Evolutionary conservation across 2,888 invertebrate species (phyloP).

Genomic region (Volucella inflata): DNA sequence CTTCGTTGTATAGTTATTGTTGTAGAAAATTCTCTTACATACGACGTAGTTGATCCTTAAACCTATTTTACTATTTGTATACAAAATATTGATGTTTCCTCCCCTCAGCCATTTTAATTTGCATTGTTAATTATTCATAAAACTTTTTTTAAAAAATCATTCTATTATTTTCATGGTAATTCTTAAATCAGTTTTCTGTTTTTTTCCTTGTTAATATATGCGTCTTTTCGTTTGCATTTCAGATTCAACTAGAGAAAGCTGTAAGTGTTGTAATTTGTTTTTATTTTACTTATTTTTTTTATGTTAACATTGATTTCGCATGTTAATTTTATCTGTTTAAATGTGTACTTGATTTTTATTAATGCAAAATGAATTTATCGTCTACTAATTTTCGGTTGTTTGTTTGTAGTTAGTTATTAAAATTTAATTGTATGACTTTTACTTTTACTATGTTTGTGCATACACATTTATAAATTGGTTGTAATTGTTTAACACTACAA

Average conservation of each 20-base stretch:
- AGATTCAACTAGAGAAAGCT: conserved; percentile 78
- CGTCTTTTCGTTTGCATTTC: conserved; percentile 75
- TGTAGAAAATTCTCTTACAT: too few relatives aligned
- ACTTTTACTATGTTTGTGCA: not conserved
- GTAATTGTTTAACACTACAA: too few relatives aligned
- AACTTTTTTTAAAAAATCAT: too few relatives aligned
- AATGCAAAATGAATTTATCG: not conserved
- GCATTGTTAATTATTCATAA: too few relatives aligned
- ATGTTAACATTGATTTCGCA: not conserved
- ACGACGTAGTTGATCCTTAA: too few relatives aligned
- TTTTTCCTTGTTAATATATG: conserved; percentile 51
- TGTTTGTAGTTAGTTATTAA: not conserved
- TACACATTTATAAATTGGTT: not conserved
- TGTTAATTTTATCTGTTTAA: not conserved
- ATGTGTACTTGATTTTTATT: not conserved
- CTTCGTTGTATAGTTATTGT: too few relatives aligned
- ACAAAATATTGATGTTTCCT: too few relatives aligned
- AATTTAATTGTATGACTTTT: too few relatives aligned
- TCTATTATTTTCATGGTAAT: not conserved
- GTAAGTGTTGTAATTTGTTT: conserved; percentile 75
- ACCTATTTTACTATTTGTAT: too few relatives aligned
- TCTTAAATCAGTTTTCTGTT: conserved; percentile 24
- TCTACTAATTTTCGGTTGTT: not conserved
- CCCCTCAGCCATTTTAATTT: too few relatives aligned
- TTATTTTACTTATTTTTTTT: conserved; percentile 20